These are phyloP conservation scores for Onthophagus sagittarius DNA, from an alignment of 2,888 invertebrate genomes.

Conservation along the genomic window DNA sequence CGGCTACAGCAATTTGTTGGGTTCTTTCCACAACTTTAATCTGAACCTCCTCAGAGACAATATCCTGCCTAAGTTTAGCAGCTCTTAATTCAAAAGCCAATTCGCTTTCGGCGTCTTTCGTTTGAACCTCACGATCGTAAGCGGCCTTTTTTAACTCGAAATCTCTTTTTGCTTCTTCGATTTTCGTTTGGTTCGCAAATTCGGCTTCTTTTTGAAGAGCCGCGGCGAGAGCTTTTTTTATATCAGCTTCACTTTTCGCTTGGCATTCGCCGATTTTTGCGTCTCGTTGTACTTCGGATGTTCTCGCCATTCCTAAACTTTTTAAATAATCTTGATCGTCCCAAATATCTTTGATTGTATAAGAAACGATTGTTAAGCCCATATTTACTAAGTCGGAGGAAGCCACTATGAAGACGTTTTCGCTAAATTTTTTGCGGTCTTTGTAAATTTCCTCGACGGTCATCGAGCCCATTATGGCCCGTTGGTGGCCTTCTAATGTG, in stretches of 20 bases:
- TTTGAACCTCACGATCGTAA: conserved; percentile 90
- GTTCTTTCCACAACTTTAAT: conserved; percentile 59
- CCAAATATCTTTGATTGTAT: conserved; percentile 83
- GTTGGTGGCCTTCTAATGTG: conserved; percentile 83
- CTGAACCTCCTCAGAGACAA: conserved; percentile 90
- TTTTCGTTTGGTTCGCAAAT: conserved; percentile 87
- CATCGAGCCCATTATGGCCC: conserved; percentile 91
- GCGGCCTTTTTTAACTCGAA: conserved; percentile 91
- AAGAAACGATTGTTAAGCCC: conserved; percentile 89
- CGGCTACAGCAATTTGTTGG: conserved; percentile 79
- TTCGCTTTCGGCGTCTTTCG: conserved; percentile 84
- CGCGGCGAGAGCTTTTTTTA: conserved; percentile 88
- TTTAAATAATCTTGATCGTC: conserved; percentile 78
- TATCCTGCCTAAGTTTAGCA: conserved; percentile 82
- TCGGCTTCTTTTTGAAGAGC: conserved; percentile 87
- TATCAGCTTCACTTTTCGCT: conserved; percentile 80
- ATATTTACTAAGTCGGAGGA: conserved; percentile 87
- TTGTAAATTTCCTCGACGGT: conserved; percentile 91
- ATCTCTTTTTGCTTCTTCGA: conserved; percentile 89
- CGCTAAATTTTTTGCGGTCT: conserved; percentile 87
- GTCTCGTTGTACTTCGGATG: conserved; percentile 86
- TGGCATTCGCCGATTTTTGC: conserved; percentile 93
- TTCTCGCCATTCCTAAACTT: conserved; percentile 86
- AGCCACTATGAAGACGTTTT: conserved; percentile 84
- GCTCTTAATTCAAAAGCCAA: conserved; percentile 85